Conservation (phyloP, 1,140 invertebrate genomes). For the Ericerus pela region DNA sequence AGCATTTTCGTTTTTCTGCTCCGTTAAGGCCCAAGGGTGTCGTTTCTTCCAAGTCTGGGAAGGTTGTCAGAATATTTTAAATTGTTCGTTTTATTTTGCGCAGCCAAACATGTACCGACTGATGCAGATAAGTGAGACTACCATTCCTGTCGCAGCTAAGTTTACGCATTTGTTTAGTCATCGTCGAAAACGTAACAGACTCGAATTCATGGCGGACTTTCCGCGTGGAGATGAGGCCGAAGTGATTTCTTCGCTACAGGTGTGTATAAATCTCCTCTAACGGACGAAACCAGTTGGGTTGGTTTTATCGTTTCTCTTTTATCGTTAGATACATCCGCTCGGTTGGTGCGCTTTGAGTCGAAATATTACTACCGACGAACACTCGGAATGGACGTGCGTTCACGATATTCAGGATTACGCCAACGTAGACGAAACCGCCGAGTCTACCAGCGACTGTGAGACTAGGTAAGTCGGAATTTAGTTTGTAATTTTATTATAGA, state of each 20-base stretch:
- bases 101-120: slow-evolving; percentile 76
- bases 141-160: slow-evolving; percentile 57
- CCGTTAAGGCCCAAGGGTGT: neutral
- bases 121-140: slow-evolving; percentile 70
- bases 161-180: slow-evolving; percentile 67
- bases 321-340: slow-evolving; percentile 61
- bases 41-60: neutral
- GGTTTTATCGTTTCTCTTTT: neutral
- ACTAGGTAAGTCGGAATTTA: neutral
- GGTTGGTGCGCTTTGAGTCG: slow-evolving; percentile 77
- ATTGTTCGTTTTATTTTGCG: neutral
- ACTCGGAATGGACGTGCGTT: slow-evolving; percentile 83
- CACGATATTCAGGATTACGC: slow-evolving; percentile 67
- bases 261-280: slow-evolving; percentile 21
- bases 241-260: slow-evolving; percentile 73
- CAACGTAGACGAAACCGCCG: neutral
- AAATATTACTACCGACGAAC: slow-evolving; percentile 71
- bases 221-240: slow-evolving; percentile 70
- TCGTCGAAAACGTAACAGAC: slow-evolving; percentile 56
- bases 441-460: neutral
- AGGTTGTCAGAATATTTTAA: neutral
- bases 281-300: neutral
- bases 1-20: neutral
- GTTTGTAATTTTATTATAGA: neutral
- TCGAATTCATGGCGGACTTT: slow-evolving; percentile 83